A percentile compares a stretch with the other conserved stretches of the same genome.
Evolutionary conservation across 2,797 vertebrate species (phyloP).

Genomic region (Sebastiscus albofasciatus): DNA sequence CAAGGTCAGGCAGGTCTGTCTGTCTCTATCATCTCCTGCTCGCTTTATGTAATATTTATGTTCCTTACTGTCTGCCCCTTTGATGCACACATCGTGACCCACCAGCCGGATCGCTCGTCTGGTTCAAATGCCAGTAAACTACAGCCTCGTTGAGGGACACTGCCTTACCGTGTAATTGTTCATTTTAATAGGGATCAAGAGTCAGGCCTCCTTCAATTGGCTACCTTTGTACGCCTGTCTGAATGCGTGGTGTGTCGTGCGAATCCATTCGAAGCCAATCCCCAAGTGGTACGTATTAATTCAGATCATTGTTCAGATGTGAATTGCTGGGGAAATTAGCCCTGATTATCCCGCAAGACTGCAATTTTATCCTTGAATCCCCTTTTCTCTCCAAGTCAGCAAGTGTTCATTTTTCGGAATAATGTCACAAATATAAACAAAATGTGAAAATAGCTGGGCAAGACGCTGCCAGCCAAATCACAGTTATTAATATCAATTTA

Average conservation of each 20-base stretch:
- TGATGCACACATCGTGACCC: slow-evolving; percentile 19
- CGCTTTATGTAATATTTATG: slow-evolving; percentile 45
- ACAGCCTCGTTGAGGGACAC: slow-evolving; percentile 17
- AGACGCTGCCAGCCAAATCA: slow-evolving; percentile 75
- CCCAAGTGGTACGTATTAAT: slow-evolving; percentile 32
- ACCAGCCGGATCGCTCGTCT: slow-evolving; percentile 14
- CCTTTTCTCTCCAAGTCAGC: slow-evolving; percentile 45
- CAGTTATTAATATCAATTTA: slow-evolving; percentile 82
- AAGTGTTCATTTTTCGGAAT: slow-evolving; percentile 54
- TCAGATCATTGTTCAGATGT: slow-evolving; percentile 45
- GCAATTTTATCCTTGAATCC: slow-evolving; percentile 33
- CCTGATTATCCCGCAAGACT: slow-evolving; percentile 44
- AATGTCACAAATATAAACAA: slow-evolving; percentile 72
- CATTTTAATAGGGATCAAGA: slow-evolving; percentile 52
- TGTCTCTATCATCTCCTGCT: slow-evolving; percentile 5
- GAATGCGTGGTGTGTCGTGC: slow-evolving; percentile 2
- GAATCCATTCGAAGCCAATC: slow-evolving; percentile 21
- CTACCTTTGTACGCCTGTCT: slow-evolving; percentile 15
- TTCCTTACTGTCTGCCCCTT: neutral
- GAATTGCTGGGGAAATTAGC: slow-evolving; percentile 48
- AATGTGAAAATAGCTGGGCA: slow-evolving; percentile 68
- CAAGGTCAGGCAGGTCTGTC: slow-evolving; percentile 4
- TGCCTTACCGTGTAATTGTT: slow-evolving; percentile 35
- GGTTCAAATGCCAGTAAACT: slow-evolving; percentile 45
- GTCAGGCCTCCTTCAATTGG: slow-evolving; percentile 30